A percentile compares a stretch with the other conserved stretches of the same genome.
Conservation (phyloP, 1,140 invertebrate species). For the Rhyacophila brunnea region DNA sequence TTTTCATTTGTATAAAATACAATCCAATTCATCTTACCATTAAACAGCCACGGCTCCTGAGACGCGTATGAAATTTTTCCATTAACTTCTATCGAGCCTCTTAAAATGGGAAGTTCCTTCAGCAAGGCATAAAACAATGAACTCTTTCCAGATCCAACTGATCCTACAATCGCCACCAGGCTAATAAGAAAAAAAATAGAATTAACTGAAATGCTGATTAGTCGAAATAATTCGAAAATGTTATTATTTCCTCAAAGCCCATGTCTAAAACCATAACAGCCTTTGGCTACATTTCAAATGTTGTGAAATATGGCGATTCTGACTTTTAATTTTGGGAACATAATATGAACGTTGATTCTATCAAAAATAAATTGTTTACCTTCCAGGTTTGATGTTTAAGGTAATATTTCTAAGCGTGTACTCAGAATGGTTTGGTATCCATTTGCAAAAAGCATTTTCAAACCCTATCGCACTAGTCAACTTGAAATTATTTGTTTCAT, state of each 20-base stretch:
- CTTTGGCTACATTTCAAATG: too few relatives aligned
- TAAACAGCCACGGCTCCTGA: slow-evolving; percentile 77
- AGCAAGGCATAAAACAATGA: slow-evolving; percentile 69
- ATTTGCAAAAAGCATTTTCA: slow-evolving; percentile 21
- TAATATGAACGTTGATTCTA: too few relatives aligned
- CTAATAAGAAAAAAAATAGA: slow-evolving; percentile 8
- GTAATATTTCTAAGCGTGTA: slow-evolving; percentile 21
- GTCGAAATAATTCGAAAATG: too few relatives aligned
- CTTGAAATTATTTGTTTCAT: not conserved
- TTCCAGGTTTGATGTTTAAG: slow-evolving; percentile 24
- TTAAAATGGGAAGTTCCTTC: slow-evolving; percentile 63
- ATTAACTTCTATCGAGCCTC: slow-evolving; percentile 61
- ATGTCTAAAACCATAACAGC: too few relatives aligned
- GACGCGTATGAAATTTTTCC: slow-evolving; percentile 78
- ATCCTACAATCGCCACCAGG: slow-evolving; percentile 52
- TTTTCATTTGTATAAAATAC: not conserved
- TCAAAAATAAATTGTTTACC: slow-evolving; percentile 11
- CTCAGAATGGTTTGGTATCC: slow-evolving; percentile 16
- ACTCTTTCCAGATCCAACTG: slow-evolving; percentile 79
- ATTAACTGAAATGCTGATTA: too few relatives aligned
- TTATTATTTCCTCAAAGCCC: too few relatives aligned
- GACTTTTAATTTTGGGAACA: too few relatives aligned
- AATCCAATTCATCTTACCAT: slow-evolving; percentile 37
- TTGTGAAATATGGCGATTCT: too few relatives aligned
- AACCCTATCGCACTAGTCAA: slow-evolving; percentile 15